phyloP scores from a whole-genome alignment of 2,797 vertebrate genomes.

The Crax fasciolata region DNA sequence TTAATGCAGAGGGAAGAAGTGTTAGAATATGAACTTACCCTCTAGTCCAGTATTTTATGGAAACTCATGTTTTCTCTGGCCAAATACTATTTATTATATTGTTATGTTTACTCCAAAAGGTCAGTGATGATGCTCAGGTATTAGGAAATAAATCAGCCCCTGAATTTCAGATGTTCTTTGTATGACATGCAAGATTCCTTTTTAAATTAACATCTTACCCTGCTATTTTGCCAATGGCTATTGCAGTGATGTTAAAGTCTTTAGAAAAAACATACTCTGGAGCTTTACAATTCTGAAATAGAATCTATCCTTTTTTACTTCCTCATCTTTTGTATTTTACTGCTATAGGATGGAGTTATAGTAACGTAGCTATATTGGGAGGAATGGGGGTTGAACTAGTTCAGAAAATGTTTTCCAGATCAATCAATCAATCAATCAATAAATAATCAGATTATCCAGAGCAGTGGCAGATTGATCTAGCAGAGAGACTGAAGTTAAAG shows the following conservation, averaged over 20 bases:
- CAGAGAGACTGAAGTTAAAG: not conserved
- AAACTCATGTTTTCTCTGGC: conserved; percentile 15
- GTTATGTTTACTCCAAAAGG: conserved; percentile 46
- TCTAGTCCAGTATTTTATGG: not conserved
- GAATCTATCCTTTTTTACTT: not conserved
- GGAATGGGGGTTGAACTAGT: not conserved
- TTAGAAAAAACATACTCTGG: not conserved
- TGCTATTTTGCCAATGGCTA: conserved; percentile 23
- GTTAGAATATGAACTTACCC: not conserved
- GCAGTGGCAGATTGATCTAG: conserved; percentile 68
- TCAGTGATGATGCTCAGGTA: not conserved
- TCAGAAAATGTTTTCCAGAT: conserved; percentile 53
- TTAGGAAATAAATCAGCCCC: conserved; percentile 53
- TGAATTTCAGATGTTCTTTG: conserved; percentile 27
- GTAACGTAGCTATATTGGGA: not conserved
- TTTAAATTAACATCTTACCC: conserved; percentile 22
- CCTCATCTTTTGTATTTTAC: not conserved
- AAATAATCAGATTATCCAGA: conserved; percentile 8
- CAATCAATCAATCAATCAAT: not conserved
- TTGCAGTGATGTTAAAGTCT: not conserved
- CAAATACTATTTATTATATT: conserved; percentile 30
- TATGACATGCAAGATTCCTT: not conserved
- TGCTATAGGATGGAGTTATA: not conserved
- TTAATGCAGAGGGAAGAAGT: not conserved
- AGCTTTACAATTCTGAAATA: conserved; percentile 2